phyloP scores from a whole-genome alignment of 2,113 vertebrate genomes.

The Amphilophus citrinellus region DNA sequence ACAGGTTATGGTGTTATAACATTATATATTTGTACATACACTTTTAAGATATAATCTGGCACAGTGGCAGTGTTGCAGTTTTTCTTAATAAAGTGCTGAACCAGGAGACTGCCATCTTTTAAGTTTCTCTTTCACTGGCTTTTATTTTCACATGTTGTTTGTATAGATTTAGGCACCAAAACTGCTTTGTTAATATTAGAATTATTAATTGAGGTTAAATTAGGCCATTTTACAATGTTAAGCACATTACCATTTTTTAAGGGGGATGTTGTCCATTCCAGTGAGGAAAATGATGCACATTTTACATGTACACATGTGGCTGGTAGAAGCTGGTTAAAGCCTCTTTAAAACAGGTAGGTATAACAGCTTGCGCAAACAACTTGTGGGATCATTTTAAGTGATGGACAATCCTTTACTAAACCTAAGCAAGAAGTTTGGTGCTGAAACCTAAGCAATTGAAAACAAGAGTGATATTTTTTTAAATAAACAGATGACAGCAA shows the following conservation, averaged over 20 bases:
- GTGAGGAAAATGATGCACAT: fast-evolving
- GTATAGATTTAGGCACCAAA: neutral
- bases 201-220: neutral
- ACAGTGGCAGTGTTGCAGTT: slow-evolving; percentile 17
- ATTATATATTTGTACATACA: slow-evolving; percentile 44
- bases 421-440: no score
- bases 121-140: no score
- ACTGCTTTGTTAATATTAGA: neutral
- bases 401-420: no score
- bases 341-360: neutral
- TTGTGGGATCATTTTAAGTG: neutral
- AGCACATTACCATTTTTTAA: neutral
- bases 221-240: neutral
- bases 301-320: neutral
- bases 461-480: neutral
- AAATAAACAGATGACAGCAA: neutral
- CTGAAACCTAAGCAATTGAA: no score
- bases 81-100: slow-evolving; percentile 51
- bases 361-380: neutral
- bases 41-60: slow-evolving; percentile 20
- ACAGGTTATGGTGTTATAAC: slow-evolving; percentile 34
- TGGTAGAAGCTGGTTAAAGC: neutral
- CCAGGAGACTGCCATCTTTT: slow-evolving; percentile 17
- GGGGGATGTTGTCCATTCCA: neutral
- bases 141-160: neutral